Evolutionary conservation across 1,140 invertebrate species (phyloP), one percentile per base, ranked within the genome.

Genomic region (Euglossa dilemma): DNA sequence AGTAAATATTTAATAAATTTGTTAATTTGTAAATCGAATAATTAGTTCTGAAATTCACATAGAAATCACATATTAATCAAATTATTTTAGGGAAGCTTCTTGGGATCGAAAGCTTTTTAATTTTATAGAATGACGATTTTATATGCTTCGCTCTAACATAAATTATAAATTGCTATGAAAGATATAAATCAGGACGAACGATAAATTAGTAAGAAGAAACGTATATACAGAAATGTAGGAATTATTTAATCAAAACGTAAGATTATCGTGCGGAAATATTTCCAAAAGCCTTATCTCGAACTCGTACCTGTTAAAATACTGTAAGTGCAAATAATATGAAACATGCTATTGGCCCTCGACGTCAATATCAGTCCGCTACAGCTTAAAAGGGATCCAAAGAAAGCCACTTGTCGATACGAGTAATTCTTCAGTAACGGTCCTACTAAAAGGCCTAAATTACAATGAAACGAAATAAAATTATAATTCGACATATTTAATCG

Each of bases 371-470:
- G 94, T 7, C 96, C 96, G 18, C 95, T 91, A 18, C 95, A 96
- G 78, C 95, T 96, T 79, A 97, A 94, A 45, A 95, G 87, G 4
- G 96, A 96, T 14, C 96, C 97, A 25, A 96, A 95, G 18, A 97
- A 91, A 84, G 96, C 96, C 6, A 97, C 96, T 93, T 97, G 97
- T 79, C 96, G 94, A 87, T 96, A 97, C 45, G 96, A 96, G 90
- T 96, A 97, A 86, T 95, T 96, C 92, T 96, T 96, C 69, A 97
- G 95, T 80, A 97, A 94, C 3, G 96, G 96, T 8, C 96, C 97
- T 76, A 97, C 96, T 88, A 97, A 96, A 85, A 97, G 95, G 25
- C 97, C 97, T 93, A 66, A 43, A 47, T 59, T 5, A 36, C 61
- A 63, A 43, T 20, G 43, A 12, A 52, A 61, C 20, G 2, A 43